phyloP scores from a whole-genome alignment of 2,797 vertebrate species.

The Coendou prehensilis region DNA sequence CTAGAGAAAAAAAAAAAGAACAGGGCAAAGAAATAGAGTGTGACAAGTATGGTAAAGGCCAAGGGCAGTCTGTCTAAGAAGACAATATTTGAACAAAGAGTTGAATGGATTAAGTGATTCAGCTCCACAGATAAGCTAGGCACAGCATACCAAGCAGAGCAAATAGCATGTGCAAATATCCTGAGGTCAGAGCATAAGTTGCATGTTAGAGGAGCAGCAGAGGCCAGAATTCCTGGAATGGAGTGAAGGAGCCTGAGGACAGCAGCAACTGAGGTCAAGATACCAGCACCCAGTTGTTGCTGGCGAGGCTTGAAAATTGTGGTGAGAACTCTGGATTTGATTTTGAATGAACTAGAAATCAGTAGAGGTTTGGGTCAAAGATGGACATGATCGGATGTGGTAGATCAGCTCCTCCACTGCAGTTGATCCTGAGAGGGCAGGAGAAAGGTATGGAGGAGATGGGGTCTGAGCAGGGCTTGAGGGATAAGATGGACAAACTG shows the following conservation, averaged over 20 bases:
- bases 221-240: not conserved
- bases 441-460: not conserved
- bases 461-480: not conserved
- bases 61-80: not conserved
- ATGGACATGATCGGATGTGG: not conserved
- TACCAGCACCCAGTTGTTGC: not conserved
- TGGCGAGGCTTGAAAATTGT: not conserved
- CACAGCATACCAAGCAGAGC: not conserved
- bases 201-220: not conserved
- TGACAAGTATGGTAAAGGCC: not conserved
- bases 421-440: not conserved
- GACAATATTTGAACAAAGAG: not conserved
- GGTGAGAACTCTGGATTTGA: not conserved
- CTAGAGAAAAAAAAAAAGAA: not conserved
- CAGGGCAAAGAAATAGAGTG: not conserved
- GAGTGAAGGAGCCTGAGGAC: not conserved
- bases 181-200: not conserved
- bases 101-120: not conserved
- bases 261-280: not conserved
- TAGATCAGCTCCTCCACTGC: not conserved
- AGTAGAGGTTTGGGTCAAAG: not conserved
- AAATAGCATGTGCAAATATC: not conserved
- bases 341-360: not conserved
- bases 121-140: not conserved
- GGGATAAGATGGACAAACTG: conserved; percentile 1